Evolutionary conservation across 2,113 vertebrate species (phyloP).

Genomic region (Tychaedon coryphoeus): DNA sequence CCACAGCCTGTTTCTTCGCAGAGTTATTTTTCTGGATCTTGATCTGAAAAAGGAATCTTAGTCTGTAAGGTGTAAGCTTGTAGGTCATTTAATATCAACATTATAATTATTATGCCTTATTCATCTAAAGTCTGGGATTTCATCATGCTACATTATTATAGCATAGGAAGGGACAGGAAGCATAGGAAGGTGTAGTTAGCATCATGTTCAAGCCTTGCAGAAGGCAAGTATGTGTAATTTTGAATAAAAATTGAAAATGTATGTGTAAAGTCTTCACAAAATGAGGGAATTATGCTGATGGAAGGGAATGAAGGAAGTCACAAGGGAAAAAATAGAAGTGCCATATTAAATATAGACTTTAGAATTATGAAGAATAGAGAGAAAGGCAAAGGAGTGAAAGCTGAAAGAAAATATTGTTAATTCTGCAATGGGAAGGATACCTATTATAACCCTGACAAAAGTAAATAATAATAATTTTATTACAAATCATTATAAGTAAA

Average conservation of each 20-base stretch:
- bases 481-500: neutral
- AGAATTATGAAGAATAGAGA: neutral
- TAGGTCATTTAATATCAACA: neutral
- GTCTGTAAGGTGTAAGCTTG: neutral
- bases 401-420: neutral
- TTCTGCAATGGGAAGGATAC: neutral
- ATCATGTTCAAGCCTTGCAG: neutral
- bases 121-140: neutral
- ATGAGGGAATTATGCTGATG: neutral
- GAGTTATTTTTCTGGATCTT: neutral
- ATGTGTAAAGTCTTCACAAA: neutral
- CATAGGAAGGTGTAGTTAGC: neutral
- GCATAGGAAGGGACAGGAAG: neutral
- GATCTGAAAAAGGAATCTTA: neutral
- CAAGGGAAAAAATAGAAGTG: neutral
- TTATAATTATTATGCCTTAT: neutral
- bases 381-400: neutral
- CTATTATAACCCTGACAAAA: neutral
- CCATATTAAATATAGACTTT: neutral
- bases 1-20: neutral
- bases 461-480: neutral
- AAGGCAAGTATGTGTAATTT: neutral
- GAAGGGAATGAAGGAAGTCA: neutral
- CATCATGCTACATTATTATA: neutral
- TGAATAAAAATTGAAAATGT: neutral